Evolutionary conservation across 2,888 invertebrate species (phyloP), one percentile per base, ranked within the genome.

Genomic region (Zonitis immaculata): DNA sequence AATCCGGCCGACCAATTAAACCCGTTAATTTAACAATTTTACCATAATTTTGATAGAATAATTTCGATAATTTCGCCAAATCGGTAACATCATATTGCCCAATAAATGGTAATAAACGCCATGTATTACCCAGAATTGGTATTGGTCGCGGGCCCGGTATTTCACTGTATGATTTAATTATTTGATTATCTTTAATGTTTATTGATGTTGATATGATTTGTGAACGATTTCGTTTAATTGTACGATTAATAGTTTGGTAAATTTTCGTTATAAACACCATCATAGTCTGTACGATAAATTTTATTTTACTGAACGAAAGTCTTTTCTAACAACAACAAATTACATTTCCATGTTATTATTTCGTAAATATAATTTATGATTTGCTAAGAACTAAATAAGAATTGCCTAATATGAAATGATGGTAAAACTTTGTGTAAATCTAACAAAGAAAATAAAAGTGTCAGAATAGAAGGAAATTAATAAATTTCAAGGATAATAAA

Each of bases 91-190:
- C 66, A 48, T 67, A 68, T 43, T 68, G 68, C 1, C 68, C 68
- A 22, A 68, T 57, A 1, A 66, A 26, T 0, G 74, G 75, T 26
- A 75, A 52, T 20, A 75, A 61, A 45, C 88, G 79, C 91, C 91
- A 91, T 12, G 89, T 89, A 73, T 91, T 91, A 8, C 91, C 91
- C 11, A 91, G 72, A 46, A 91, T 79, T 0, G 91, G 91, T 26
- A 89, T 76, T 0, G 90, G 88, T 68, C 81, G 87, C 0, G 91
- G 91, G 6, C 91, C 91, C 0, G 91, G 91, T 16, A 91, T 85
- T 61, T 86, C 84, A 2, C 83, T 80, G 70, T 91, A 91, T 0
- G 89, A 85, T 72, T 82, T 82, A 0, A 79, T 80, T 51, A 76
- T 78, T 1, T 77, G 67, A 56, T 78, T 75, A 39, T 66, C 65